phyloP scores from a whole-genome alignment of 2,797 vertebrate genomes.

The Alcedo quadribrachys region DNA sequence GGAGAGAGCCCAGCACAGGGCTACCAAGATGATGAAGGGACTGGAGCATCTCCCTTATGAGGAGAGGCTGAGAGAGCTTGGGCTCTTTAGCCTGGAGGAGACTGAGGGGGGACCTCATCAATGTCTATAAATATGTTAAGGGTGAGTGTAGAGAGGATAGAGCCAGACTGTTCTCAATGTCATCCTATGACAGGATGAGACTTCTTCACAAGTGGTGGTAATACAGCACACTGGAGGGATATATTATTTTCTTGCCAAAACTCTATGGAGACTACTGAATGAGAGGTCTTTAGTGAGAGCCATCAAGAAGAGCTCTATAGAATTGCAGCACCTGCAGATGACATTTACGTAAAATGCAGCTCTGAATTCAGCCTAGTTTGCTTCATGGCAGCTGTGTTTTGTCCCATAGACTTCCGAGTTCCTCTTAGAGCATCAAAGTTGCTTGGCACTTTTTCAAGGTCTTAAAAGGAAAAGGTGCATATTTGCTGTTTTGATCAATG shows the following conservation, averaged over 20 bases:
- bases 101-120: no score
- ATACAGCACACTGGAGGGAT: not conserved
- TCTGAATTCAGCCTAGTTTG: not conserved
- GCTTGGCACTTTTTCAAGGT: not conserved
- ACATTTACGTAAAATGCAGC: not conserved
- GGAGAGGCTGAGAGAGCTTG: no score
- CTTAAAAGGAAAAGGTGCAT: not conserved
- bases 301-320: not conserved
- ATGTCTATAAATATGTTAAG: no score
- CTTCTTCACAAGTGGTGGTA: not conserved
- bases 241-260: not conserved
- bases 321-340: not conserved
- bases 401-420: not conserved
- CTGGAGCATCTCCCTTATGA: no score
- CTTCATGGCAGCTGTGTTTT: not conserved
- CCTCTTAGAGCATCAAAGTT: not conserved
- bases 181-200: no score
- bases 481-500: not conserved
- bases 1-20: no score
- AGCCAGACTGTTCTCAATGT: no score
- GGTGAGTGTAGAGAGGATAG: no score
- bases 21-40: no score
- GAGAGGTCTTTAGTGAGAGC: not conserved
- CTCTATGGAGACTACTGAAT: not conserved
- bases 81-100: no score